These are phyloP conservation scores for Siniperca undulata DNA, from an alignment of 2,797 vertebrate genomes.

Conservation along the genomic window DNA sequence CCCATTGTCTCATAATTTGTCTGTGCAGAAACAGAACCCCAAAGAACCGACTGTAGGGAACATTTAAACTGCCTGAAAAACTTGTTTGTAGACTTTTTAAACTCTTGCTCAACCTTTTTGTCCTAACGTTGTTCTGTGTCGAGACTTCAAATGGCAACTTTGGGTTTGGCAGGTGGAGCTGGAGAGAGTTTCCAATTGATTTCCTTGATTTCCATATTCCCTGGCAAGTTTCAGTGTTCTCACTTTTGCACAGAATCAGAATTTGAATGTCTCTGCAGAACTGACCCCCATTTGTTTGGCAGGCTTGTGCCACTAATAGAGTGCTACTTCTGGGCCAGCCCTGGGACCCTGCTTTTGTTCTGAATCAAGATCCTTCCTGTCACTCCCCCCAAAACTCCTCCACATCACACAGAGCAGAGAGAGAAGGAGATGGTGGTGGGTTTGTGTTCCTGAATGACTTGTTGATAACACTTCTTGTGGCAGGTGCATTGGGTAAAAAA, in stretches of 20 bases:
- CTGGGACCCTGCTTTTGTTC: constrained; percentile 23
- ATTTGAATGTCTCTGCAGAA: constrained; percentile 41
- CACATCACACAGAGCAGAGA: constrained; percentile 21
- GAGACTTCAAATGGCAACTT: not conserved
- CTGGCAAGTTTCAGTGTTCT: constrained; percentile 5
- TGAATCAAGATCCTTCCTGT: constrained; percentile 16
- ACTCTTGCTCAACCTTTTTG: not conserved
- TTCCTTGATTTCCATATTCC: constrained; percentile 31
- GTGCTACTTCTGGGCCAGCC: constrained; percentile 23
- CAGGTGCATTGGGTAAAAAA: constrained; percentile 42
- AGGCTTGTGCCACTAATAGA: constrained; percentile 42
- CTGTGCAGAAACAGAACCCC: constrained; percentile 1
- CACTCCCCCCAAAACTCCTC: not conserved
- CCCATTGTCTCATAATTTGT: not conserved
- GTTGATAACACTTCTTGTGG: constrained; percentile 30
- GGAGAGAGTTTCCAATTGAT: constrained; percentile 17
- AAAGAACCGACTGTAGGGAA: not conserved
- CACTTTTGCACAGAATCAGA: constrained; percentile 31
- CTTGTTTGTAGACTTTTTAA: constrained; percentile 1
- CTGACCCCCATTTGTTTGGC: constrained; percentile 30
- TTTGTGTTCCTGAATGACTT: constrained; percentile 32
- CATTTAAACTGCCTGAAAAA: constrained; percentile 6
- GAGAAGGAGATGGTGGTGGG: not conserved
- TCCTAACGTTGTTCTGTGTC: not conserved
- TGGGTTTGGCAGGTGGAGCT: constrained; percentile 26